These are phyloP conservation scores for Scyliorhinus canicula DNA, from an alignment of 2,797 vertebrate species.

Conservation along the genomic window DNA sequence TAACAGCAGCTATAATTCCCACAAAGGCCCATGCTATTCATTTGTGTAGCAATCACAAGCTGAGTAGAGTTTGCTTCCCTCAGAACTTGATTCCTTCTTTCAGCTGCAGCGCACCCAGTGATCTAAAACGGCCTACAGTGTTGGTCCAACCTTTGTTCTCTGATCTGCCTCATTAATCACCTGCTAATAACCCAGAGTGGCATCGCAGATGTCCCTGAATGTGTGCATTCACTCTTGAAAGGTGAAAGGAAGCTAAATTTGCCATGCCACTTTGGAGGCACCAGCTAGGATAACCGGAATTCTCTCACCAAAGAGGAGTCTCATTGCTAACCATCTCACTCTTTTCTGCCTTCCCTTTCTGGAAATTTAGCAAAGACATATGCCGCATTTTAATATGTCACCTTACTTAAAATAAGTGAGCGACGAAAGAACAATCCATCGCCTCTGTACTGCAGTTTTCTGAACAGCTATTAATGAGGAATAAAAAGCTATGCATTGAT, in stretches of 20 bases:
- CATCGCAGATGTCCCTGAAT: constrained; percentile 29
- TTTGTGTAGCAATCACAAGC: neutral
- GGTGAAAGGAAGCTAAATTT: constrained; percentile 10
- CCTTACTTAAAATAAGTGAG: too few species aligned
- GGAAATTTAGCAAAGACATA: neutral
- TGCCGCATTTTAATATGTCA: neutral
- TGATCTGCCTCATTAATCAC: constrained; percentile 34
- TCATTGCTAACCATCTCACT: neutral
- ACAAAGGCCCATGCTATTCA: neutral
- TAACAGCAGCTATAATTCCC: neutral
- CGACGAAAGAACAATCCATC: neutral
- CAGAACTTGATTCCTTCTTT: neutral
- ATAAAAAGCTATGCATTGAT: neutral
- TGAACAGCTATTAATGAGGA: neutral
- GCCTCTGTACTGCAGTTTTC: neutral
- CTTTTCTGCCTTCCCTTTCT: neutral
- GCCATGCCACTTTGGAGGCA: neutral
- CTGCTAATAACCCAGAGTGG: constrained; percentile 20
- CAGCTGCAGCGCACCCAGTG: neutral
- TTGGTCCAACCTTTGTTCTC: neutral
- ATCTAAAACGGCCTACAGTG: constrained; percentile 4
- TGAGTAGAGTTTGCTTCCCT: neutral
- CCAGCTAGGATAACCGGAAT: neutral
- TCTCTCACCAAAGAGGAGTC: neutral
- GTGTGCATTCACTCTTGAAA: constrained; percentile 11